A percentile compares a stretch with the other conserved stretches of the same genome.
phyloP scores from a whole-genome alignment of 2,797 vertebrate species.

The Oceanodroma leucorhoa region DNA sequence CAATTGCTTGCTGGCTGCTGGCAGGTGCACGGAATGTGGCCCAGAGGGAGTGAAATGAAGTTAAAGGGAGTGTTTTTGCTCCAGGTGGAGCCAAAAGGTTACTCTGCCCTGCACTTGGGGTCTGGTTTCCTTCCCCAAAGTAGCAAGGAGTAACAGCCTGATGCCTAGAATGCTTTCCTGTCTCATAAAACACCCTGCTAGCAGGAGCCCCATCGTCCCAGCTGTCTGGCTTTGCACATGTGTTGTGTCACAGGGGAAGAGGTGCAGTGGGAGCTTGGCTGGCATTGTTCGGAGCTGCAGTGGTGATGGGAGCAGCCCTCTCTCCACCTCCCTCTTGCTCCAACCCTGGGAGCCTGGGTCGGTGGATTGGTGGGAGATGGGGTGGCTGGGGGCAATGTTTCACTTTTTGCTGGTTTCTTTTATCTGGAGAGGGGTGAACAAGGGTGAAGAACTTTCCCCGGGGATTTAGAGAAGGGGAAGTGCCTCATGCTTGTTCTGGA shows the following conservation, averaged over 20 bases:
- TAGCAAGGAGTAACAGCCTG: background rate
- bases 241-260: background rate
- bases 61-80: background rate
- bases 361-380: background rate
- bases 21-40: background rate
- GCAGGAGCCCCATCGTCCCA: background rate
- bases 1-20: background rate
- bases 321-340: background rate
- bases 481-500: background rate
- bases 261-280: background rate
- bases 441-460: accelerated
- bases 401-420: background rate
- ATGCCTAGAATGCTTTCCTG: background rate
- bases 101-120: background rate
- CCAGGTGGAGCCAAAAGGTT: background rate
- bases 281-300: background rate
- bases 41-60: background rate
- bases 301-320: background rate
- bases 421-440: background rate
- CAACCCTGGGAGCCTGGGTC: background rate
- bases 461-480: background rate
- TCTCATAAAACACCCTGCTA: background rate
- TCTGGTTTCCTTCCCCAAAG: background rate
- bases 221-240: accelerated
- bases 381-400: accelerated